Evolutionary conservation across 64 coral and sea anemone species (phyloP), one percentile per base, ranked within the genome.

Genomic region (Montipora sp.): DNA sequence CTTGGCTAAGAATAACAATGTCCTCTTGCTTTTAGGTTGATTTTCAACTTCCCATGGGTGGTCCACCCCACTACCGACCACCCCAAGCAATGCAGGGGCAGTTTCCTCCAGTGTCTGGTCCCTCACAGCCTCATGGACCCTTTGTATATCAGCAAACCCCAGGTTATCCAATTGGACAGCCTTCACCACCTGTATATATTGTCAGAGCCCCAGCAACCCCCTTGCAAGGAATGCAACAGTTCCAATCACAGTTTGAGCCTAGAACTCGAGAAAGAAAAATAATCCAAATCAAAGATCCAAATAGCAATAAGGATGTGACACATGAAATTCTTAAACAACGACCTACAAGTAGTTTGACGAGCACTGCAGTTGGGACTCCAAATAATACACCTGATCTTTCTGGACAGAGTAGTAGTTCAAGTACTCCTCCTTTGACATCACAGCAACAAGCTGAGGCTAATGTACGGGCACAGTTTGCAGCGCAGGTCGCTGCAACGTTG

Each of bases 231-330:
- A 36, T 79, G 16, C 83, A 59, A 65, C 77, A 78, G 57, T 83
- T 78, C 15, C 71, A 50, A 22, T 18, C 9, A 15, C 80, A 46
- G 49, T 27, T 72, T 83, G 92, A 94, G 71, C 85, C 65, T 7
- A 79, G 88, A 50, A 15, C 82, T 66, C 87, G 92, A 49, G 80
- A 94, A 80, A 79, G 13, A 46, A 96, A 94, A 80, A 55, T 96
- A 11, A 94, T 94, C 48, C 48, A 79, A 48, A 96, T 94, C 51
- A 96, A 22, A 67, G 95, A 96, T 91, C 92, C 95, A 46, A 91
- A 91, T 78, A 93, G 93, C 68, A 94, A 96, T 80, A 96, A 87
- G 74, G 95, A 96, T 81, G 47, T 96, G 23, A 96, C 92, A 70
- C 91, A 92, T 70, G 95, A 96, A 69, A 94, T 96, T 23, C 59